Evolutionary conservation across 2,113 vertebrate genomes (phyloP), one percentile per base, ranked within the genome.

Genomic region (Microcebus jonahi): DNA sequence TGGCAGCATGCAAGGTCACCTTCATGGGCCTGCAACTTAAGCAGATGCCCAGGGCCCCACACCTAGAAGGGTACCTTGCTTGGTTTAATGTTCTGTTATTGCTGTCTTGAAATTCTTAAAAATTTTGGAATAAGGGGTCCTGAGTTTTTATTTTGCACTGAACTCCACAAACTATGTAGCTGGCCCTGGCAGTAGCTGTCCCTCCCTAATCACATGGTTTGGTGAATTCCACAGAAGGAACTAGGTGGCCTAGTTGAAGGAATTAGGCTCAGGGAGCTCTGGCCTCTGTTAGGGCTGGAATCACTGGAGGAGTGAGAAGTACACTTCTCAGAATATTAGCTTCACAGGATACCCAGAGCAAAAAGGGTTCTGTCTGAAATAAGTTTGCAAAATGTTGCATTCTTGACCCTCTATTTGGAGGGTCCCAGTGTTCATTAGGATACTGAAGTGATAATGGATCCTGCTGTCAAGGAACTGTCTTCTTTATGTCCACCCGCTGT

Each of bases 1-100:
- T 6, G n/a, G 34, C 10, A 42, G 81, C 34, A 15, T 29, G 10
- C 36, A 55, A 34, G 50, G 82, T 7, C 76, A 75, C 39, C 79
- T 12, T 73, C 50, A 0, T 2, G 12, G 11, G 5, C 0, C 53
- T 48, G 36, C 17, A 29, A 2, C 27, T 29, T 3, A 8, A 20
- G 29, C 4, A 1, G 71, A 18, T 20, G 3, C n/a, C 29, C 13
- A 13, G 45, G 50, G 50, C 25, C 31, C 10, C 63, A 8, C 0
- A 2, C n/a, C 55, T 18, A 50, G 50, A 63, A 53, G 36, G 67
- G 31, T 34, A 11, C 48, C 11, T 12, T 39, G 27, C 3, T 53
- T 18, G 12, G 45, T 29, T 48, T 21, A 14, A 63, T 45, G n/a
- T 48, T 88, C 48, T 48, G 11, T 34, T 84, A 6, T 27, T 67